A percentile compares a stretch with the other conserved stretches of the same genome.
These are phyloP conservation scores for Salvelinus alpinus DNA, from an alignment of 2,113 vertebrate species.

Conservation along the genomic window DNA sequence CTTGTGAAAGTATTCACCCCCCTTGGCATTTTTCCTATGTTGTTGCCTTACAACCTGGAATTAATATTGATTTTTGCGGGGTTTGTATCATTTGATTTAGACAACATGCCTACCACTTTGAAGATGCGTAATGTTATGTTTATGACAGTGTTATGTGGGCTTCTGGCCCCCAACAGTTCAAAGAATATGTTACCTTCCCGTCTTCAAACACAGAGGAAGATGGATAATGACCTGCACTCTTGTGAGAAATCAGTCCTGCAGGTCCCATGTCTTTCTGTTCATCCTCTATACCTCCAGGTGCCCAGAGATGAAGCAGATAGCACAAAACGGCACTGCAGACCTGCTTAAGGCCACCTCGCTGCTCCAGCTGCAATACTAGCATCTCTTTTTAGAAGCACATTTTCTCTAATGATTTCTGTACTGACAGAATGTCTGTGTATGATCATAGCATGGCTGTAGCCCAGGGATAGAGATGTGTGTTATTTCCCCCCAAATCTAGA, in stretches of 20 bases:
- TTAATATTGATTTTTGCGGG: too few relatives aligned
- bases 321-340: conserved; percentile 49
- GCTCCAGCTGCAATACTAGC: conserved; percentile 61
- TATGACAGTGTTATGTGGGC: conserved; percentile 57
- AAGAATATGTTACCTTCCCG: conserved; percentile 33
- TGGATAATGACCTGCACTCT: conserved; percentile 50
- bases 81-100: too few relatives aligned
- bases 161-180: conserved; percentile 54
- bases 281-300: conserved; percentile 64
- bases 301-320: conserved; percentile 56
- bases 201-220: conserved; percentile 56
- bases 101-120: too few relatives aligned
- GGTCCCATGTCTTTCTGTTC: conserved; percentile 73
- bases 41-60: too few relatives aligned
- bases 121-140: conserved; percentile 47
- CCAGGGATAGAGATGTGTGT: conserved; percentile 52
- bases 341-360: conserved; percentile 55
- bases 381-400: conserved; percentile 58
- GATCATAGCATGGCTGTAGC: conserved; percentile 54
- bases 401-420: conserved; percentile 61
- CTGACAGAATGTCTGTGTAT: conserved; percentile 56
- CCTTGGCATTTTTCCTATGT: too few relatives aligned
- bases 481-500: conserved; percentile 61
- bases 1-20: too few relatives aligned
- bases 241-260: conserved; percentile 66